Evolutionary conservation across 2,113 vertebrate species (phyloP).

Genomic region (Zeus faber): DNA sequence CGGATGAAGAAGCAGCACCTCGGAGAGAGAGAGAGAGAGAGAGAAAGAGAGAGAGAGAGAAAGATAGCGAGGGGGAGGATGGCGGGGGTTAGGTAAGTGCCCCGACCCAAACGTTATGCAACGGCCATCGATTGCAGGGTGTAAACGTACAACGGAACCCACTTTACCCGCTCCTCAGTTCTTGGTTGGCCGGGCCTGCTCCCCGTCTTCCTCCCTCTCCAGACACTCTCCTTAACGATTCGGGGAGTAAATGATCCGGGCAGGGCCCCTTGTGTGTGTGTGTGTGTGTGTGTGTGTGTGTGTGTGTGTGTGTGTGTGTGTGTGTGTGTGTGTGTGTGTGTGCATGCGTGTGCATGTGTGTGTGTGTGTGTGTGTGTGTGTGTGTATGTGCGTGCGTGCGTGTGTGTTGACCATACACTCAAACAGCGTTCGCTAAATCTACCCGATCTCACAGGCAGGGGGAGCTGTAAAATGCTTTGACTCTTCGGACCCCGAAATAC

Average conservation of each 20-base stretch:
- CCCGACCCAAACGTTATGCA: slow-evolving; percentile 55
- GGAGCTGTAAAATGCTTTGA: too few relatives aligned
- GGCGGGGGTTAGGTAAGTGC: slow-evolving; percentile 47
- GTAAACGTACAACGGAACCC: slow-evolving; percentile 61
- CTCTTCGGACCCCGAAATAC: too few relatives aligned
- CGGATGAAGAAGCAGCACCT: slow-evolving; percentile 42
- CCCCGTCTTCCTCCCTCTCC: slow-evolving; percentile 26
- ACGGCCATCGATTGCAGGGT: slow-evolving; percentile 49
- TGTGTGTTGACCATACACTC: too few relatives aligned
- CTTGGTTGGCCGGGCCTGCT: slow-evolving; percentile 31
- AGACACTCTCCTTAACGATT: slow-evolving; percentile 42
- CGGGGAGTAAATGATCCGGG: slow-evolving; percentile 34
- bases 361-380: too few relatives aligned
- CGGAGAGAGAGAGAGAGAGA: background rate
- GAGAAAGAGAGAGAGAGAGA: slow-evolving; percentile 3
- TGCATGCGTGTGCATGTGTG: too few relatives aligned
- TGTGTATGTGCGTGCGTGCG: too few relatives aligned
- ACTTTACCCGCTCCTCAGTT: slow-evolving; percentile 51
- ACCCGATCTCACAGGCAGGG: too few relatives aligned
- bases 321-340: too few relatives aligned
- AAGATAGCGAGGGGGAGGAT: background rate
- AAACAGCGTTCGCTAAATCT: too few relatives aligned
- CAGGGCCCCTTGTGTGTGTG: slow-evolving; percentile 15
- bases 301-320: background rate
- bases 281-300: background rate